These are phyloP conservation scores for Miltochrista miniata DNA, from an alignment of 2,888 invertebrate genomes.

Conservation along the genomic window DNA sequence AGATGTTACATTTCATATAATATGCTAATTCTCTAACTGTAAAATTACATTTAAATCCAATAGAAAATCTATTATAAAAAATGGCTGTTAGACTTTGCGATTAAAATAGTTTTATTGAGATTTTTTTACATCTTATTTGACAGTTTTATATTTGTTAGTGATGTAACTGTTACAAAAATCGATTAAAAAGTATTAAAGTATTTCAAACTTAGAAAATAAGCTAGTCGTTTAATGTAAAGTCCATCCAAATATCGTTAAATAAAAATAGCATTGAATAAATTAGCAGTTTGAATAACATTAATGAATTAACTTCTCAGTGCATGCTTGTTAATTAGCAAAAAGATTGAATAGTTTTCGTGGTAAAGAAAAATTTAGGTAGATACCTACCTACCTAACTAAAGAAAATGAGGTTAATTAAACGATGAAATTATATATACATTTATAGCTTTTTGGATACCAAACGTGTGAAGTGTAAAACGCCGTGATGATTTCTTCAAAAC, in stretches of 20 bases:
- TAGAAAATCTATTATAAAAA: no score
- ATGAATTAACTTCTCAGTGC: slow-evolving; percentile 12
- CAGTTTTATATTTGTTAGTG: no score
- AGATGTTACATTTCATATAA: no score
- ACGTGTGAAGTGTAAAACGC: not conserved
- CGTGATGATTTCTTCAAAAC: no score
- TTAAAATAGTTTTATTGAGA: no score
- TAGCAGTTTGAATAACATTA: slow-evolving; percentile 24
- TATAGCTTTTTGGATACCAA: slow-evolving; percentile 2
- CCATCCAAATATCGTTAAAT: slow-evolving; percentile 5
- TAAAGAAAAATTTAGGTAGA: slow-evolving; percentile 9
- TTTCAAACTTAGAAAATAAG: slow-evolving; percentile 4
- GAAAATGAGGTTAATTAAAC: slow-evolving; percentile 25
- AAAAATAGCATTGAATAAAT: slow-evolving; percentile 21
- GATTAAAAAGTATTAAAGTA: no score
- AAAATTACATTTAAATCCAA: no score
- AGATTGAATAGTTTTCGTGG: slow-evolving; percentile 14
- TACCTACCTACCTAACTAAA: no score
- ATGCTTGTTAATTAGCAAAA: slow-evolving; percentile 22
- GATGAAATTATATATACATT: slow-evolving; percentile 6
- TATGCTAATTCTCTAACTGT: no score
- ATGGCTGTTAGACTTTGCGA: no score
- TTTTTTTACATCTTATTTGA: no score
- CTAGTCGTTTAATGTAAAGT: slow-evolving; percentile 7
- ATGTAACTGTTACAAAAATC: no score